phyloP scores from a whole-genome alignment of 2,888 invertebrate species.

The Prosopocoilus inquinatus region DNA sequence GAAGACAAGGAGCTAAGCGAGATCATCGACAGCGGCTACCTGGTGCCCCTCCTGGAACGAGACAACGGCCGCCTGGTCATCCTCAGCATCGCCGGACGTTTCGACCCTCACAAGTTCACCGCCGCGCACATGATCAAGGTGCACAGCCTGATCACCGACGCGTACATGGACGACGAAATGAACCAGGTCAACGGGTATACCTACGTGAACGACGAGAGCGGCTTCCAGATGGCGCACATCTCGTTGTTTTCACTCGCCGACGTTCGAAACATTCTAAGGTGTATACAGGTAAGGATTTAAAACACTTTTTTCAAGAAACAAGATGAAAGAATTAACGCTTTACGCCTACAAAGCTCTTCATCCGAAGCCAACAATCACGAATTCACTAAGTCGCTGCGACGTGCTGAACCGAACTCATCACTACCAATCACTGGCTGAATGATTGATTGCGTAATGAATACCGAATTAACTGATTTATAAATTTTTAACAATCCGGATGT shows the following conservation, averaged over 20 bases:
- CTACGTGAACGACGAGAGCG: constrained; percentile 79
- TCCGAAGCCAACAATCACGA: too few species aligned
- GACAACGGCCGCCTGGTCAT: constrained; percentile 79
- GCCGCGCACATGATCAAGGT: constrained; percentile 82
- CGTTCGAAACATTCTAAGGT: constrained; percentile 72
- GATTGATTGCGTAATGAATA: too few species aligned
- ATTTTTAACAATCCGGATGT: too few species aligned
- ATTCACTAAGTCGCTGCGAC: too few species aligned
- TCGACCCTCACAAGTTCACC: constrained; percentile 55
- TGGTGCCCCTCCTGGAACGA: constrained; percentile 71
- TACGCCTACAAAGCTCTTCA: too few species aligned
- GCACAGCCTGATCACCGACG: constrained; percentile 82
- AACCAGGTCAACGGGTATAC: constrained; percentile 82
- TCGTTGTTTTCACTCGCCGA: constrained; percentile 80
- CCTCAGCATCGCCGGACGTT: constrained; percentile 72
- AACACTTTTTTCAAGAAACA: too few species aligned
- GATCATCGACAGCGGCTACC: constrained; percentile 77
- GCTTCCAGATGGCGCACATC: constrained; percentile 79
- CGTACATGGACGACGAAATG: constrained; percentile 80
- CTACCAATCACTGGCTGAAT: too few species aligned
- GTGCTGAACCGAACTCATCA: too few species aligned
- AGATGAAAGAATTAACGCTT: too few species aligned
- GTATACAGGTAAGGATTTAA: constrained; percentile 66
- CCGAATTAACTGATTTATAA: too few species aligned
- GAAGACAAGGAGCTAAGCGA: constrained; percentile 76